Conservation (phyloP, 2,113 vertebrate genomes). For the Fulica atra region DNA sequence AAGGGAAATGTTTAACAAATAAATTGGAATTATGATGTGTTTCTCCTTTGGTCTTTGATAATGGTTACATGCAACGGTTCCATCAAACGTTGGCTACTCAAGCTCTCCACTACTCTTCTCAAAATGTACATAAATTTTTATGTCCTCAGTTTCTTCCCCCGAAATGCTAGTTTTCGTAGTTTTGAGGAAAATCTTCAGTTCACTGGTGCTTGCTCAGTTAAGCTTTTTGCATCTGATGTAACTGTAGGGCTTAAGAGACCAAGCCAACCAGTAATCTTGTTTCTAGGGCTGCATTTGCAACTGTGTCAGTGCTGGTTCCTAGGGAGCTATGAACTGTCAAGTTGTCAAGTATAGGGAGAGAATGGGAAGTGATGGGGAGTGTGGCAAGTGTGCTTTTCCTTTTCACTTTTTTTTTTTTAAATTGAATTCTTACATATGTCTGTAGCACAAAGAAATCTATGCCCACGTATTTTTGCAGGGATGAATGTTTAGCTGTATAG, state of each 20-base stretch:
- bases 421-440: not conserved
- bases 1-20: not conserved
- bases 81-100: not conserved
- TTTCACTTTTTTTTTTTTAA: not conserved
- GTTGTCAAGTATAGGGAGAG: not conserved
- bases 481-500: not conserved
- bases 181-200: not conserved
- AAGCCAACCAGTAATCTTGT: not conserved
- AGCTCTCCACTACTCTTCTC: not conserved
- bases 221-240: not conserved
- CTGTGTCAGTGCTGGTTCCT: not conserved
- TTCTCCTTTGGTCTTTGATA: not conserved
- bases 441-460: not conserved
- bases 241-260: not conserved
- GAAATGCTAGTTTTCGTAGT: not conserved
- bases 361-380: not conserved
- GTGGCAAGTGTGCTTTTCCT: not conserved
- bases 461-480: not conserved
- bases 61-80: not conserved
- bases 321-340: not conserved
- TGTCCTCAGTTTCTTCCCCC: not conserved
- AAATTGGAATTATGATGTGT: not conserved
- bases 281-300: not conserved
- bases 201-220: not conserved
- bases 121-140: not conserved